Base-by-base conservation (phyloP, 92 coral and sea anemone genomes). In the Nematostella vectensis region DNA sequence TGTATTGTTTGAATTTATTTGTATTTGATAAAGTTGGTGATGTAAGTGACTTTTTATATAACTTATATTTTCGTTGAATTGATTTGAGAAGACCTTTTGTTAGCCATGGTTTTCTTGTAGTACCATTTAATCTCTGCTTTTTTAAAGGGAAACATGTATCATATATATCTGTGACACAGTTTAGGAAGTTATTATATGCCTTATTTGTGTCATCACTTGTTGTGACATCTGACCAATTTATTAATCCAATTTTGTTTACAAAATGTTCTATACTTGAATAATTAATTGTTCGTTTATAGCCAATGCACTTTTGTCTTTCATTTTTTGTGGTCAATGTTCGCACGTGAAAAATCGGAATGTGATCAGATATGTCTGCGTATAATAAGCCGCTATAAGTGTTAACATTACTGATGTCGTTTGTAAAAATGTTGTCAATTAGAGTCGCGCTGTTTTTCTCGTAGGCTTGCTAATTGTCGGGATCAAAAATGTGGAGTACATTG, bases 81-180 rank as follows among this genome's bases (percentile, higher is more conserved):
- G 51, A 45, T 45, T 45, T 45, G 18, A 45, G 9, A 10, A 45
- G 23, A 4, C 51, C 51, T 10, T 45, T 45, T 45, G 51, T 45
- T 10, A 45, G 4, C 51, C 51, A 45, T 11, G 51, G 51, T 45
- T 45, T 45, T 4, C 12, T 17, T 45, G 21, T 45, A 6, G 9
- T 45, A 45, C 23, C 4, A 10, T 19, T 45, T 10, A 17, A 45
- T 10, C 18, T 45, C 51, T 10, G 18, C 51, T 45, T 45, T 19
- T 45, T 45, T 45, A 45, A 9, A 45, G 51, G 51, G 23, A 45
- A 45, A 17, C 51, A 45, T 45, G 51, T 9, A 45, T 45, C 23
- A 45, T 45, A 19, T 19, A 45, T 10, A 10, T 45, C 18, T 8
- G 51, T 10, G 51, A 45, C 40, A 33, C 15, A 15, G 40, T 33